These are phyloP conservation scores for Cyclophora albipunctata DNA, from an alignment of 2,888 invertebrate genomes.

Conservation along the genomic window DNA sequence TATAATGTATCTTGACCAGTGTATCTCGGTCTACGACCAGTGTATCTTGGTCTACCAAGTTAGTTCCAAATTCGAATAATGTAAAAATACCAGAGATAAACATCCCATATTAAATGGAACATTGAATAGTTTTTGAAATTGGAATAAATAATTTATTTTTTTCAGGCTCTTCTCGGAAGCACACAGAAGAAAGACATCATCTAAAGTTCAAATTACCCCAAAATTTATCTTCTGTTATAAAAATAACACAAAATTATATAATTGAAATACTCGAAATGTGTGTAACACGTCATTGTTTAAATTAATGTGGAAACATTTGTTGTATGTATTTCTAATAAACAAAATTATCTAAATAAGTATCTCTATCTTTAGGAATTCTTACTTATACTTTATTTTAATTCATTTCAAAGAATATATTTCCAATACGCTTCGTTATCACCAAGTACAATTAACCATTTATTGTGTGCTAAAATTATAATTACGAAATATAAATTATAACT, in stretches of 20 bases:
- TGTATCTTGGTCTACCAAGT: too few species aligned
- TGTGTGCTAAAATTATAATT: conserved; percentile 39
- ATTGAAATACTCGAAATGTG: conserved; percentile 26
- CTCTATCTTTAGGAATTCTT: conserved; percentile 6
- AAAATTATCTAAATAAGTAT: conserved; percentile 10
- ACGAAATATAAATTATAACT: conserved; percentile 52
- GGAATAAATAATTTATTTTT: conserved; percentile 9
- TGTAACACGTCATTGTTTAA: conserved; percentile 24
- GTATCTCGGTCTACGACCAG: too few species aligned
- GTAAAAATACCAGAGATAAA: neutral
- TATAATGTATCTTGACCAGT: too few species aligned
- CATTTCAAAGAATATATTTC: conserved; percentile 46
- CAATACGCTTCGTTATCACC: conserved; percentile 65
- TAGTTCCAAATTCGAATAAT: too few species aligned
- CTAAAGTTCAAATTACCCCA: conserved; percentile 23
- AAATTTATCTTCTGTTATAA: neutral
- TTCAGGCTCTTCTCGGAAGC: conserved; percentile 65
- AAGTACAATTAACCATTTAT: conserved; percentile 63
- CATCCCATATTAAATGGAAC: neutral
- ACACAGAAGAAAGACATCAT: conserved; percentile 63
- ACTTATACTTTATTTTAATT: conserved; percentile 11
- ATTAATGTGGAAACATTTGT: conserved; percentile 7
- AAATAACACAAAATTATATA: conserved; percentile 3
- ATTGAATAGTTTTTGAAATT: neutral
- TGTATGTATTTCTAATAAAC: conserved; percentile 10